Base-by-base conservation (phyloP, 2,797 vertebrate genomes). In the Sebastolobus altivelis region DNA sequence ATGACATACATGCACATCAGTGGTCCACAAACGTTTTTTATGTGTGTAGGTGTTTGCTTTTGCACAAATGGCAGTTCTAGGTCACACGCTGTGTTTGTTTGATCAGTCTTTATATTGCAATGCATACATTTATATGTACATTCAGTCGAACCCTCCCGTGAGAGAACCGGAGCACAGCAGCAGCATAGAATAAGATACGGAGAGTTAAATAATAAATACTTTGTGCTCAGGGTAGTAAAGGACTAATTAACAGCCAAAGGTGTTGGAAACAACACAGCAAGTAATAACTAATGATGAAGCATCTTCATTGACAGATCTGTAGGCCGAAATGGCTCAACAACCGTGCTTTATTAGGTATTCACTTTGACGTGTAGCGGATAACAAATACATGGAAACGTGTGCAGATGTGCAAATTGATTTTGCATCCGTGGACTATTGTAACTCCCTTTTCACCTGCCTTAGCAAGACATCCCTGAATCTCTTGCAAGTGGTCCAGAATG, bases 161-260 rank as follows among this genome's bases (percentile, higher is more conserved):
- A 40, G 38, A 65, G 13, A 61, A 20, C 16, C 5, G 25, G 13
- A 80, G 71, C 25, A 10, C 2, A 68, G 37, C 16, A 58, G 60
- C 33, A n/a, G 67, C 31, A 25, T 1, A 8, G 49, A 46, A 29
- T 3, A 69, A 27, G 20, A 60, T 5, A 18, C 1, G 14, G 20
- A 33, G 54, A 58, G 37, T 27, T 76, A 22, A 43, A 63, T 68
- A 43, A 81, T 59, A 55, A 33, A 60, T 35, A 43, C 35, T 1
- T 6, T 25, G 63, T 25, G 71, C 54, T 54, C 18, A 3, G 75
- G 59, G 18, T 18, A 6, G 13, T 14, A 52, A 61, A 75, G 65
- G 7, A 56, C 63, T 77, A 27, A 75, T 75, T 58, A 66, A 65
- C 35, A 40, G 20, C 4, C 27, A 31, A 72, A 63, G 20, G 27